Evolutionary conservation across 2,113 vertebrate genomes (phyloP).

Genomic region (Micromys minutus): DNA sequence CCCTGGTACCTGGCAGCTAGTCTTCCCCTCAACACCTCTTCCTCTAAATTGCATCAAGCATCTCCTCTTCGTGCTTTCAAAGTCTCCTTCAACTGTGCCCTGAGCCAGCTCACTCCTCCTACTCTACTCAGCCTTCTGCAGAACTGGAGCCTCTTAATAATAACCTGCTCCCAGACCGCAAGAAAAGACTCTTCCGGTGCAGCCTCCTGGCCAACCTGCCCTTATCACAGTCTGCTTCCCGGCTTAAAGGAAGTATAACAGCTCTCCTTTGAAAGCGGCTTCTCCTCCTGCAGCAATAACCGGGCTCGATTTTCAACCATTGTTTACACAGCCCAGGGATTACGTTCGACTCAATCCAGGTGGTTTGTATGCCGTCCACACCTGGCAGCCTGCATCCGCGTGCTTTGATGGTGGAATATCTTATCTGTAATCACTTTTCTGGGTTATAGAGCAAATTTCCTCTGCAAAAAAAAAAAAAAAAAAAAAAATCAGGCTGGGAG

Average conservation of each 20-base stretch:
- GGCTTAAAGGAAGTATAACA: not conserved
- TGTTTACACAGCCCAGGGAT: not conserved
- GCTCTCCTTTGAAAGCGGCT: constrained; percentile 37
- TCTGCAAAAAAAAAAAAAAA: too few relatives aligned
- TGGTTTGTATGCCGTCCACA: rapidly evolving
- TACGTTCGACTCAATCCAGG: not conserved
- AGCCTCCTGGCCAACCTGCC: not conserved
- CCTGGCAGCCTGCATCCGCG: not conserved
- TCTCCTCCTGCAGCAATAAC: not conserved
- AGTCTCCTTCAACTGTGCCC: not conserved
- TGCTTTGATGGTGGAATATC: constrained; percentile 7
- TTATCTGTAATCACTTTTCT: constrained; percentile 44
- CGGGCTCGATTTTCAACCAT: not conserved
- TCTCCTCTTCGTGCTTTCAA: constrained; percentile 27
- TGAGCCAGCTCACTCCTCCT: not conserved
- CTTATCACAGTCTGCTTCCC: constrained; percentile 28
- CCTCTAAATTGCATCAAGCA: not conserved
- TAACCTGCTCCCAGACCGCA: rapidly evolving
- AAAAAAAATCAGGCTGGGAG: not conserved
- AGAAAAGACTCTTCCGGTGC: not conserved
- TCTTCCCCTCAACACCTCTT: not conserved
- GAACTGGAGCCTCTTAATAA: rapidly evolving
- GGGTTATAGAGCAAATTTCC: constrained; percentile 10
- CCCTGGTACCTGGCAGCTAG: not conserved
- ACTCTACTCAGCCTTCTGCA: not conserved